Evolutionary conservation across 2,888 invertebrate species (phyloP).

Genomic region (Macaria liturata): DNA sequence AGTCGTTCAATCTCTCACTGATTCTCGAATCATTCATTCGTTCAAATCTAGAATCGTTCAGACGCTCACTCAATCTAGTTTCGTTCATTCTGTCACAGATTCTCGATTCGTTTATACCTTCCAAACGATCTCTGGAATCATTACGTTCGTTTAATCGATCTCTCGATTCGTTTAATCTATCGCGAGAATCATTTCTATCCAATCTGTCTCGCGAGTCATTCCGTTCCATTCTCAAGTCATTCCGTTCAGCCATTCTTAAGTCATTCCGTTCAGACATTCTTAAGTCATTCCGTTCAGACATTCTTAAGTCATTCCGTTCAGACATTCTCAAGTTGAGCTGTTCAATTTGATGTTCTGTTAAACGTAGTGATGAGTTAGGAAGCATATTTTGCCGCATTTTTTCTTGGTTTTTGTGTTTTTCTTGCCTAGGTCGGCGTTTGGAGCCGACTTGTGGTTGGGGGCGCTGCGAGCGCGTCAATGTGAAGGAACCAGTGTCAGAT

Average conservation of each 20-base stretch:
- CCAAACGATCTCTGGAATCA: slow-evolving; percentile 39
- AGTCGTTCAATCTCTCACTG: slow-evolving; percentile 50
- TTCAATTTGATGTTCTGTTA: slow-evolving; percentile 51
- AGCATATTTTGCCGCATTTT: slow-evolving; percentile 50
- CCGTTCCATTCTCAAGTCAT: slow-evolving; percentile 13
- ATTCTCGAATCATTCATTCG: slow-evolving; percentile 44
- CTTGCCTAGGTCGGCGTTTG: slow-evolving; percentile 65
- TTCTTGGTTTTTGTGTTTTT: slow-evolving; percentile 65
- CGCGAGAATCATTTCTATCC: slow-evolving; percentile 30
- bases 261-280: slow-evolving; percentile 42
- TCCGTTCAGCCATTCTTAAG: slow-evolving; percentile 44
- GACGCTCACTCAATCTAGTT: slow-evolving; percentile 48
- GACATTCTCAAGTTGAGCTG: slow-evolving; percentile 55
- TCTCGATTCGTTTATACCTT: slow-evolving; percentile 49
- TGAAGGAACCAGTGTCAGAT: slow-evolving; percentile 75
- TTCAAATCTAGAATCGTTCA: slow-evolving; percentile 45
- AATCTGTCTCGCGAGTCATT: slow-evolving; percentile 28
- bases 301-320: slow-evolving; percentile 31
- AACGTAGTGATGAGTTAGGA: slow-evolving; percentile 41
- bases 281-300: slow-evolving; percentile 39
- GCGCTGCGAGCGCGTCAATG: slow-evolving; percentile 69
- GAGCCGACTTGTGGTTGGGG: slow-evolving; percentile 73
- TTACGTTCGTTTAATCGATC: slow-evolving; percentile 35
- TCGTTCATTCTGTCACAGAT: slow-evolving; percentile 61
- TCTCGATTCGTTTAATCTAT: slow-evolving; percentile 39